Percentiles rank a stretch among this genome's conserved stretches.
Evolutionary conservation across 1,140 invertebrate species (phyloP).

Genomic region (Caenorhabditis tropicalis): DNA sequence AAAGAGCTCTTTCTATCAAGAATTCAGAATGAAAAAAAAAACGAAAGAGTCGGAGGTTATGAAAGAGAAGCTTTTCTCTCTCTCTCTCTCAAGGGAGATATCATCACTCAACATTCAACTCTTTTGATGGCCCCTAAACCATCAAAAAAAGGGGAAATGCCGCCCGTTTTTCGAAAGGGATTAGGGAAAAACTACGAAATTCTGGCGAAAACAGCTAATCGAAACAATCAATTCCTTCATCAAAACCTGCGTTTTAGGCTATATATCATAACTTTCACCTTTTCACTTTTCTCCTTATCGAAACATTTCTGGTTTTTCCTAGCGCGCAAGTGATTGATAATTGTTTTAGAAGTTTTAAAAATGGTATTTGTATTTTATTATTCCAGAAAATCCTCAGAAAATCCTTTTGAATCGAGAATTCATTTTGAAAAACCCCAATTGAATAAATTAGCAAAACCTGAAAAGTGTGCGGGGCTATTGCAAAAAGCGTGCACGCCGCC

Average conservation of each 20-base stretch:
- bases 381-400: no score
- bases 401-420: not conserved
- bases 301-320: not conserved
- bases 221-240: not conserved
- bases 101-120: not conserved
- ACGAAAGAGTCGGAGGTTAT: no score
- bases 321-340: no score
- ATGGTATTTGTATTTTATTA: not conserved
- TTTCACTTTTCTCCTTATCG: not conserved
- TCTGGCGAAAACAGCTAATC: no score
- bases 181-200: no score
- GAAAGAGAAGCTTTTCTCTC: not conserved
- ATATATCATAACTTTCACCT: conserved; percentile 21
- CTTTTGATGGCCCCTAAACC: not conserved
- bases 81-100: no score
- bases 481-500: not conserved
- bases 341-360: no score
- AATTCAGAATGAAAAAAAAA: not conserved
- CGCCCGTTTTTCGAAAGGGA: not conserved
- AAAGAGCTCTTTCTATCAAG: not conserved
- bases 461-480: not conserved
- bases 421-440: not conserved
- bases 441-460: no score
- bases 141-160: not conserved
- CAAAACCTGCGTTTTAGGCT: not conserved